Conservation (phyloP, 2,888 invertebrate genomes). For the Erebia ligea region DNA sequence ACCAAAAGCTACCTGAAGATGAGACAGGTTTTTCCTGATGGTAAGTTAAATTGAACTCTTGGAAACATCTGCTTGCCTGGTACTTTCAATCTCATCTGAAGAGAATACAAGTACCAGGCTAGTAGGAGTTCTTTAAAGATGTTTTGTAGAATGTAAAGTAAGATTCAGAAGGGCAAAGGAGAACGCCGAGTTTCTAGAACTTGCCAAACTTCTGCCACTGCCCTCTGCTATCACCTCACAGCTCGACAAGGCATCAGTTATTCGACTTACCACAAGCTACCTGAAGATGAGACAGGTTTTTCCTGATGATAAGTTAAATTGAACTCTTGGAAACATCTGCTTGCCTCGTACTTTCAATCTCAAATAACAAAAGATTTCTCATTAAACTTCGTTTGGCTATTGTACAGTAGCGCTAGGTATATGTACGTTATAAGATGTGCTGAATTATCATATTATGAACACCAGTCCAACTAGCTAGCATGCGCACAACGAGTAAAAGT, state of each 20-base stretch:
- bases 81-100: neutral
- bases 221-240: slow-evolving; percentile 97
- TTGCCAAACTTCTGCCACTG: slow-evolving; percentile 87
- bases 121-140: too few relatives aligned
- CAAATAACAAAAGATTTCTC: too few relatives aligned
- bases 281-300: slow-evolving; percentile 98
- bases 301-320: slow-evolving; percentile 91
- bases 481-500: too few relatives aligned
- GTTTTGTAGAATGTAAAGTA: too few relatives aligned
- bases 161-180: too few relatives aligned
- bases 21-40: slow-evolving; percentile 98
- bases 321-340: neutral
- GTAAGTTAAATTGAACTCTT: slow-evolving; percentile 80
- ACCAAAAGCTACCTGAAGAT: slow-evolving; percentile 98
- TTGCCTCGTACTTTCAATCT: neutral
- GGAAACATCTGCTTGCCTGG: neutral
- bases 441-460: too few relatives aligned
- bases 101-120: too few relatives aligned
- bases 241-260: slow-evolving; percentile 98
- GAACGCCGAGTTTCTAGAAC: too few relatives aligned
- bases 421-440: too few relatives aligned
- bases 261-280: slow-evolving; percentile 97
- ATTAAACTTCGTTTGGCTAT: too few relatives aligned
- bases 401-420: too few relatives aligned
- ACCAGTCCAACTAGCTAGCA: too few relatives aligned